phyloP scores from a whole-genome alignment of 2,113 vertebrate species.

The Meles meles region DNA sequence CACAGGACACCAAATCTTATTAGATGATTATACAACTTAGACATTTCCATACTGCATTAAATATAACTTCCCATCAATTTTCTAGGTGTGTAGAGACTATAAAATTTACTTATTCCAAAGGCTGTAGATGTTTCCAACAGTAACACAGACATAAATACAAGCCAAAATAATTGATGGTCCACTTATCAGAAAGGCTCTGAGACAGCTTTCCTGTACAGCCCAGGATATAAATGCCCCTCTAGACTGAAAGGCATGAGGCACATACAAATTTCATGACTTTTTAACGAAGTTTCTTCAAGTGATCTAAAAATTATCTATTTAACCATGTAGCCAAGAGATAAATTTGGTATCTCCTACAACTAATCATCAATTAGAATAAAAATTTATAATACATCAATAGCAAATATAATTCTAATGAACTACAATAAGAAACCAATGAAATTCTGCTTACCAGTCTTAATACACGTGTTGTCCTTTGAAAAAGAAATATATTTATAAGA shows the following conservation, averaged over 20 bases:
- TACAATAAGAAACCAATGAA: not conserved
- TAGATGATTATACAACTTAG: not conserved
- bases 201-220: not conserved
- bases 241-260: not conserved
- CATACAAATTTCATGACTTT: not conserved
- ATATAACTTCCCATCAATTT: not conserved
- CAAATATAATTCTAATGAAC: not conserved
- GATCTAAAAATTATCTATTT: not conserved
- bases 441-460: not conserved
- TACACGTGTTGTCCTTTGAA: not conserved
- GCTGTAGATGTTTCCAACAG: not conserved
- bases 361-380: not conserved
- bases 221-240: not conserved
- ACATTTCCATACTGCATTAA: not conserved
- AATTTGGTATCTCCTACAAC: not conserved
- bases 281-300: not conserved
- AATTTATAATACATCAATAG: not conserved
- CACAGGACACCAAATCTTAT: not conserved
- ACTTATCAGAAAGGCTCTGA: not conserved
- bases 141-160: not conserved
- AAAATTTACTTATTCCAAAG: not conserved
- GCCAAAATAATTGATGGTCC: not conserved
- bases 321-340: not conserved
- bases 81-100: not conserved
- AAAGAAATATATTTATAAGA: not conserved